Evolutionary conservation across 2,113 vertebrate species (phyloP).

Genomic region (Mixornis gularis): DNA sequence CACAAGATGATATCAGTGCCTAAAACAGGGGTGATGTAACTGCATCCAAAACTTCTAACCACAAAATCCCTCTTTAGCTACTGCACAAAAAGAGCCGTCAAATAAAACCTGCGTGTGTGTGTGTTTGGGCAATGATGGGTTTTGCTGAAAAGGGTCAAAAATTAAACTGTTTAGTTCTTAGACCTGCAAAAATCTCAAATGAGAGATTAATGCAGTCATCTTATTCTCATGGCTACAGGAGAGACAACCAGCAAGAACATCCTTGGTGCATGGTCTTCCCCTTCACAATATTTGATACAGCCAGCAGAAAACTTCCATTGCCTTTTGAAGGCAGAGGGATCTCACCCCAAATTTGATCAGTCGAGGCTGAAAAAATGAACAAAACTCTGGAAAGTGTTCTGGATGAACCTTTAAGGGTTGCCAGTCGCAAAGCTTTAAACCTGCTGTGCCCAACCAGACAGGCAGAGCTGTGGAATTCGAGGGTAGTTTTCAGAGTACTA

Average conservation of each 20-base stretch:
- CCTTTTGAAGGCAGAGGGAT: not conserved
- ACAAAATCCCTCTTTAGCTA: not conserved
- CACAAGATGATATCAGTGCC: not conserved
- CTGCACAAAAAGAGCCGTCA: accelerated
- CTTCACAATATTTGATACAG: not conserved
- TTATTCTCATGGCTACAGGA: not conserved
- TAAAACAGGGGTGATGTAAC: not conserved
- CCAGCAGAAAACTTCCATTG: not conserved
- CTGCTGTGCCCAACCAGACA: not conserved
- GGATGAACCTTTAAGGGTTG: not conserved
- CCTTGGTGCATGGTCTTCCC: not conserved
- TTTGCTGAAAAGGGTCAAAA: not conserved
- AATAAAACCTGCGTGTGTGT: not conserved
- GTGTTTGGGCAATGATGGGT: not conserved
- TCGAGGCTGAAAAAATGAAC: not conserved
- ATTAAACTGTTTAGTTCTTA: not conserved
- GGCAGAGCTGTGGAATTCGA: not conserved
- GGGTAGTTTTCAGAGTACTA: not conserved
- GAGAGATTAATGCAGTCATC: not conserved
- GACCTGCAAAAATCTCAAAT: not conserved
- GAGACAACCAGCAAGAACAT: not conserved
- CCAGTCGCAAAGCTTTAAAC: not conserved
- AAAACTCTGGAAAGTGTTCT: not conserved
- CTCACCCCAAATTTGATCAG: not conserved
- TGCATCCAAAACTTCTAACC: not conserved